Evolutionary conservation across 1,140 invertebrate species (phyloP).

Genomic region (Apis dorsata): DNA sequence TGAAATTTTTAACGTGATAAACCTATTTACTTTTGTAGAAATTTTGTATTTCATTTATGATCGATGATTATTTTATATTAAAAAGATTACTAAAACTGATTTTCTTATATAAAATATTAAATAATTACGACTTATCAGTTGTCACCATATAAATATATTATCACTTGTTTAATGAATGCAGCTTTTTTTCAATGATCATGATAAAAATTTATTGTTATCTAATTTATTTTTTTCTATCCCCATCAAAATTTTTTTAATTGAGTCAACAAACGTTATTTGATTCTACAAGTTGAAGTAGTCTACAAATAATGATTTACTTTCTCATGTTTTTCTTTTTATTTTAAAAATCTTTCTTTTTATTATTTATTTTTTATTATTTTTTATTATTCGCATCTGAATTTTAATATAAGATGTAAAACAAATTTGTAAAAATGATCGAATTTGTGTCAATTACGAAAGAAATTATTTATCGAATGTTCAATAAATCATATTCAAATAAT

Average conservation of each 20-base stretch:
- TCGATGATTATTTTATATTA: neutral
- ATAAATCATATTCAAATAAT: neutral
- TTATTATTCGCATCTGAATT: neutral
- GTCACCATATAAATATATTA: neutral
- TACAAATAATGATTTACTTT: conserved; percentile 9
- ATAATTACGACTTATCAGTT: conserved; percentile 15
- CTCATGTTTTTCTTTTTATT: neutral
- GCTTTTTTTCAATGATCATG: neutral
- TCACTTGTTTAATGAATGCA: neutral
- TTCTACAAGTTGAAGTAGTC: neutral
- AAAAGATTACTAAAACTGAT: neutral
- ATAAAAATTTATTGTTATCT: neutral
- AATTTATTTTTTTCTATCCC: neutral
- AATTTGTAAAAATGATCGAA: neutral
- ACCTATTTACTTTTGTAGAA: neutral
- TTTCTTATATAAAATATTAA: neutral
- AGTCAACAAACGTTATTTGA: conserved; percentile 15
- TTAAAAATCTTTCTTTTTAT: neutral
- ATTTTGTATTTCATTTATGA: too few species aligned
- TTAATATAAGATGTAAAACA: neutral
- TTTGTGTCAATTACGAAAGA: neutral
- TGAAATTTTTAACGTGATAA: neutral
- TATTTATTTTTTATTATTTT: neutral
- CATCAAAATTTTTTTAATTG: neutral
- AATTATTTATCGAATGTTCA: neutral